Conservation (phyloP, 2,113 vertebrate genomes). For the Taurulus bubalis region DNA sequence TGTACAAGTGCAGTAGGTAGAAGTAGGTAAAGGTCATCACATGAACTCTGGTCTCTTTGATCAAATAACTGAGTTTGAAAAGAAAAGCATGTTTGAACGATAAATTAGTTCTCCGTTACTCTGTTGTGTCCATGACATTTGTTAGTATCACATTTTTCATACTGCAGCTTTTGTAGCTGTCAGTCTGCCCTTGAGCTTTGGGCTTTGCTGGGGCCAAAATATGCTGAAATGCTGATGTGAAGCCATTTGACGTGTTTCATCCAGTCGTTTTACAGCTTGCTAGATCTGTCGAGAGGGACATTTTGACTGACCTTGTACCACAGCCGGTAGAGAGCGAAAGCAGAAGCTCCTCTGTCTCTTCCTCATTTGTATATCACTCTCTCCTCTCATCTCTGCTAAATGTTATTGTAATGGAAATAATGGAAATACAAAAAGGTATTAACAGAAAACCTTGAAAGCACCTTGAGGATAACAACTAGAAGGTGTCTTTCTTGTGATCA, state of each 20-base stretch:
- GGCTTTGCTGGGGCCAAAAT: constrained; percentile 32
- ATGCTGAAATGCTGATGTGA: constrained; percentile 54
- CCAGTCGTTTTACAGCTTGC: constrained; percentile 51
- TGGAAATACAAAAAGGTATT: constrained; percentile 3
- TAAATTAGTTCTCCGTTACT: not conserved
- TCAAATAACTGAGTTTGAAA: not conserved
- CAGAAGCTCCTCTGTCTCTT: not conserved
- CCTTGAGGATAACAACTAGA: not conserved
- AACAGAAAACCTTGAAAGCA: not conserved
- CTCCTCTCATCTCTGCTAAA: constrained; percentile 1
- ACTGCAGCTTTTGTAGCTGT: not conserved
- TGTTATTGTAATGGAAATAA: not conserved
- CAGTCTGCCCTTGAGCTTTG: not conserved
- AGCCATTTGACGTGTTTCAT: constrained; percentile 53
- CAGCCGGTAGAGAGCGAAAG: constrained; percentile 13
- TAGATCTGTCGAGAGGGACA: constrained; percentile 45
- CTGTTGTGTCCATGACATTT: not conserved
- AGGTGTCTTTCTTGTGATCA: not conserved
- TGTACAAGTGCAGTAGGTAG: not conserved
- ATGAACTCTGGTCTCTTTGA: not conserved
- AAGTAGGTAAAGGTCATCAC: not conserved
- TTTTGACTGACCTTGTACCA: constrained; percentile 45
- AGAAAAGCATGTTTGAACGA: not conserved
- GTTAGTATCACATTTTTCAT: not conserved
- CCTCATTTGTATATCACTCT: not conserved